Base-by-base conservation (phyloP, 2,888 invertebrate species). In the Azorinus chamasolen region DNA sequence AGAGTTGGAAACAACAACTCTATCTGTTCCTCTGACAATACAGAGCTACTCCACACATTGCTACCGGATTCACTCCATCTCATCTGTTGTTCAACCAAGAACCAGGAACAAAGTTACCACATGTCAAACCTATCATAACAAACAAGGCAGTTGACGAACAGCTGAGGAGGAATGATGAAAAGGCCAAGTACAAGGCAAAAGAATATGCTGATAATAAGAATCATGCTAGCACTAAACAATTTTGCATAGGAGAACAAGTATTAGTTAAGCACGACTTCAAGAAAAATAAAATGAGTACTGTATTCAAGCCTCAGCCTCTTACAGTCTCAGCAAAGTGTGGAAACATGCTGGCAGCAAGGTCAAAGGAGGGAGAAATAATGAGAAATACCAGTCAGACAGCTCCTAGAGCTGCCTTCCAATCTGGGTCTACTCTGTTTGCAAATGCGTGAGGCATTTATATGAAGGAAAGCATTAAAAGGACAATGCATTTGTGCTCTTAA, bases 31-130 rank as follows among this genome's bases (percentile, higher is more conserved):
- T 85, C 3, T 8, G 79, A 2, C 65, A 75, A 3, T 79, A 82
- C 62, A 20, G 75, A 12, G 58, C 65, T 16, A 78, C 70, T 55
- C 85, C 76, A 59, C 83, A 83, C 24, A 50, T 18, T 27, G 70
- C 73, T 14, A 79, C 82, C 20, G 79, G 79, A 25, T 62, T 66
- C 0, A 18, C 18, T 46, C 77, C 83, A n/a, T 55, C 79, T 3
- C 69, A 79, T 37, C 50, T 81, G 25, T 39, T 83, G 70, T 78
- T 64, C 45, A 54, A 70, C 14, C 53, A 75, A 14, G 64, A 74
- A 50, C 43, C 79, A 8, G 14, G 65, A n/a, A 69, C 81, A 1
- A 75, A 79, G 39, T 46, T 79, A 25, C 82, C 83, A 8, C 48
- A 75, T 46, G 18, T 69, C 16, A 22, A 48, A 2, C 12, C 41